These are phyloP conservation scores for Pseudoips prasinana DNA, from an alignment of 2,888 invertebrate genomes.

Conservation along the genomic window DNA sequence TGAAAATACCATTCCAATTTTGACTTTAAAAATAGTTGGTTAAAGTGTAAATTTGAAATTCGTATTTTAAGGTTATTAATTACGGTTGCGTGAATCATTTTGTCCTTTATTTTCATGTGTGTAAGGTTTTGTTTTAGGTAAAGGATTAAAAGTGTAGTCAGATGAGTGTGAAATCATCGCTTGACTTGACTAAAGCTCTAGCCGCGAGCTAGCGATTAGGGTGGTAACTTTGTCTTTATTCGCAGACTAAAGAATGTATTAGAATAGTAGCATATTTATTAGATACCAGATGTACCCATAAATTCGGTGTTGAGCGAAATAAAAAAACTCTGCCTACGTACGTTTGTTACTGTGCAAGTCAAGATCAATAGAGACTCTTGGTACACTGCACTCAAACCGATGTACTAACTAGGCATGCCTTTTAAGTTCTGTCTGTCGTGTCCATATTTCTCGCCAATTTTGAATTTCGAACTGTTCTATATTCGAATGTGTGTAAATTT, in stretches of 20 bases:
- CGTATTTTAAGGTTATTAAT: constrained; percentile 14
- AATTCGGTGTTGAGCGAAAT: too few species aligned
- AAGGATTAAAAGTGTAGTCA: constrained; percentile 24
- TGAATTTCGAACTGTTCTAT: too few species aligned
- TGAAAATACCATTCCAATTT: not conserved
- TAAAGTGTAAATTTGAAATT: constrained; percentile 1
- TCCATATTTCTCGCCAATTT: too few species aligned
- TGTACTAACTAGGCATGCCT: too few species aligned
- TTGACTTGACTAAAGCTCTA: constrained; percentile 47
- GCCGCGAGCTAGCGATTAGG: constrained; percentile 62
- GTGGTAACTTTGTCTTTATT: constrained; percentile 36
- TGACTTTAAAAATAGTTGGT: not conserved
- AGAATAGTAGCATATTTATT: too few species aligned
- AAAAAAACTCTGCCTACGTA: too few species aligned
- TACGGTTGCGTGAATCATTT: constrained; percentile 13
- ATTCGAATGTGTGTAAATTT: too few species aligned
- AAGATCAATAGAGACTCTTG: too few species aligned
- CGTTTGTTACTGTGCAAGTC: too few species aligned
- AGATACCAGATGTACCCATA: too few species aligned
- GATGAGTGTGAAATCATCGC: constrained; percentile 53
- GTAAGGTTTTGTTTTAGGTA: constrained; percentile 35
- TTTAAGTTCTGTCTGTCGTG: too few species aligned
- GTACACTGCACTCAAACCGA: too few species aligned
- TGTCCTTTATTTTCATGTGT: constrained; percentile 21
- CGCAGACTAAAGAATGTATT: constrained; percentile 5